Base-by-base conservation (phyloP, 2,797 vertebrate genomes). In the Halcyon leucocephala region DNA sequence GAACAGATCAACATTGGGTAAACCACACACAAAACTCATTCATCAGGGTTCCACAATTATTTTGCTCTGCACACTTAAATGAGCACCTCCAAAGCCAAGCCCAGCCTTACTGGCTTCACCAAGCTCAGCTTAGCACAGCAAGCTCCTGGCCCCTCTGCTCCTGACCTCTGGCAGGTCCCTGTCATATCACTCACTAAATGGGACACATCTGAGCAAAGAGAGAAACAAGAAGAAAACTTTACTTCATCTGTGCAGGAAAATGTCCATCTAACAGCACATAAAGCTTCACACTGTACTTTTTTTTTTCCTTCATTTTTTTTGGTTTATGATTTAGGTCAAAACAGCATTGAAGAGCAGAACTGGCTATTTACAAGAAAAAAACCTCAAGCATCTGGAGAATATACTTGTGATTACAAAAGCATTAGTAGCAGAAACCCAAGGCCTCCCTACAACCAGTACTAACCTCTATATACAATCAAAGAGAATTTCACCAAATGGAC, bases 1-100 rank as follows among this genome's bases (percentile, higher is more conserved):
- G 57, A 74, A 67, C 0, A 1, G 48, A 82, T 35, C 0, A 0
- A 29, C 49, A 58, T 58, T 65, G 4, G 0, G 41, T 49, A 86
- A 94, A 69, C 37, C 33, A 67, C 82, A 78, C 35, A 49, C 52
- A 33, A 52, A 28, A 69, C 16, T 48, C 55, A 33, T 58, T 89
- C 29, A 37, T 58, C 26, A 79, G 42, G 15, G 19, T 46, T 79
- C 54, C 54, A n/a, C 41, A 64, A 7, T 87, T 66, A 57, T 54
- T 93, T 82, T 12, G 7, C 37, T 51, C 48, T 71, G 51, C 25
- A 55, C 61, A 10, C 55, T 72, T 49, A 41, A 28, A 65, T 18
- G 6, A 91, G 28, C 14, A 58, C 2, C 37, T 44, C 57, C 61
- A 62, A 69, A 86, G n/a, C 5, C 65, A 86, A 85, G 48, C 14